Evolutionary conservation across 1,140 invertebrate genomes (phyloP).

Genomic region (Musca domestica): DNA sequence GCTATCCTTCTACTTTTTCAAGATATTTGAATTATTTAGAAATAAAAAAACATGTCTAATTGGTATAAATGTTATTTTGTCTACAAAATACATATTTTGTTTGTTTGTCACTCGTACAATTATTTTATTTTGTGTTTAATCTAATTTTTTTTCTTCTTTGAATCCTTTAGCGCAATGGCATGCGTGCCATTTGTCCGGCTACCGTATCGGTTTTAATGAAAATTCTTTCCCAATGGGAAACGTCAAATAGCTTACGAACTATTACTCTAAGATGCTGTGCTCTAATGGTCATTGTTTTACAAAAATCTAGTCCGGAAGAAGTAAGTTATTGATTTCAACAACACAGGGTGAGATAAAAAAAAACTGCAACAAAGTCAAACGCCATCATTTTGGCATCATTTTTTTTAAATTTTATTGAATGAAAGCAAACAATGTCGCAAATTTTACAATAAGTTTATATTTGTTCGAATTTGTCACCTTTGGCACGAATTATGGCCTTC

Average conservation of each 20-base stretch:
- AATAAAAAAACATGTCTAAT: neutral
- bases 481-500: too few species aligned
- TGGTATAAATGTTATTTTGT: conserved; percentile 7
- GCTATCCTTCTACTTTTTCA: too few species aligned
- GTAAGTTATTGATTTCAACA: conserved; percentile 43
- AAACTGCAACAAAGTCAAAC: too few species aligned
- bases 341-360: too few species aligned
- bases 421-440: neutral
- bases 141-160: neutral
- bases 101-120: neutral
- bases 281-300: conserved; percentile 60
- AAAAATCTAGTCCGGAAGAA: conserved; percentile 61
- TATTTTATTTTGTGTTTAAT: conserved; percentile 9
- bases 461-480: too few species aligned
- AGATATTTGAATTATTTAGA: too few species aligned
- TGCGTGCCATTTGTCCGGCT: conserved; percentile 63
- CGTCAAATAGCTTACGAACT: conserved; percentile 47
- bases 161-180: conserved; percentile 59
- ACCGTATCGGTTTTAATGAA: conserved; percentile 61
- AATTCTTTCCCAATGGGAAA: conserved; percentile 53
- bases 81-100: neutral
- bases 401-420: neutral
- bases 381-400: neutral
- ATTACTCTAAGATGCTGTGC: conserved; percentile 60
- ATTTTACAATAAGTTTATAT: too few species aligned